Percentiles rank a stretch among this genome's conserved stretches.
These are phyloP conservation scores for Amphipoea oculea DNA, from an alignment of 2,888 invertebrate genomes.

Conservation along the genomic window DNA sequence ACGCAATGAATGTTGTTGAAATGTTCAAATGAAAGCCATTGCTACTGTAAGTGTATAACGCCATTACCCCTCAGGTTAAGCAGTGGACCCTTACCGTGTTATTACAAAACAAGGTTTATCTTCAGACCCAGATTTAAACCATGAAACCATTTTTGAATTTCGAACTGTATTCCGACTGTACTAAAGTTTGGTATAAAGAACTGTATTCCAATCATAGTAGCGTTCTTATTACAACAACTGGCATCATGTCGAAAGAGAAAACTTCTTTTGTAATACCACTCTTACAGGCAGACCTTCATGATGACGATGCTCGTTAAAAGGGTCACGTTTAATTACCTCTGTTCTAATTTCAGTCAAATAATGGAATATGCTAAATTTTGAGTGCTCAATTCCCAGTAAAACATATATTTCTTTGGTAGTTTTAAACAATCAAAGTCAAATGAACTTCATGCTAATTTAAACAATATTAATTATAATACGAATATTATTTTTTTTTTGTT, in stretches of 20 bases:
- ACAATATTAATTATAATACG: neutral
- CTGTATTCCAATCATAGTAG: neutral
- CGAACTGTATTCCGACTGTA: neutral
- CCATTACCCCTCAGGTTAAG: neutral
- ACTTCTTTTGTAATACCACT: neutral
- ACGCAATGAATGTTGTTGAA: no score
- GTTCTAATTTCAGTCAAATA: neutral
- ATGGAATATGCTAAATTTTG: no score
- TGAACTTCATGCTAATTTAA: neutral
- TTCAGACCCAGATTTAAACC: neutral
- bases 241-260: neutral
- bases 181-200: neutral
- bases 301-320: neutral
- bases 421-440: neutral
- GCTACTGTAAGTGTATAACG: no score
- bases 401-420: neutral
- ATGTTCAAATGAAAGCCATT: no score
- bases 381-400: no score
- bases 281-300: no score
- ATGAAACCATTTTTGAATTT: neutral
- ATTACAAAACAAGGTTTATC: neutral
- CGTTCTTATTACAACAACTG: neutral
- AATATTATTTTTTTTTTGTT: neutral
- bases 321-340: neutral
- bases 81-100: neutral